Conservation (phyloP, 2,888 invertebrate genomes). For the Brenthis hecate region DNA sequence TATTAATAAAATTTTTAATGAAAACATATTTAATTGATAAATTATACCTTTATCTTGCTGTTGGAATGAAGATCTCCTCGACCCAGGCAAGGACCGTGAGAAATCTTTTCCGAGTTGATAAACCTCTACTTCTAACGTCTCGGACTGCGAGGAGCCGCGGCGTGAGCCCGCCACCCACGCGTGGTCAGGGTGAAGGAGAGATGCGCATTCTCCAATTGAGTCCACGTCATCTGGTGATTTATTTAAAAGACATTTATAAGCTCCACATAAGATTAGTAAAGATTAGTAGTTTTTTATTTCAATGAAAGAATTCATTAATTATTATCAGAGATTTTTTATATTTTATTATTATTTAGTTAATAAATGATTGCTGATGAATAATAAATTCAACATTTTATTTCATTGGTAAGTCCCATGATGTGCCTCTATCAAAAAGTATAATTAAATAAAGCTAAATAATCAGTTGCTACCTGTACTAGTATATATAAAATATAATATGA, state of each 20-base stretch:
- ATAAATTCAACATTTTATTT: too few relatives aligned
- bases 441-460: too few relatives aligned
- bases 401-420: too few relatives aligned
- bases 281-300: neutral
- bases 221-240: conserved; percentile 84
- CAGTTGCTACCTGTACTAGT: too few relatives aligned
- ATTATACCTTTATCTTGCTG: conserved; percentile 82
- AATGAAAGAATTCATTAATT: neutral
- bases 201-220: conserved; percentile 88
- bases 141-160: conserved; percentile 94
- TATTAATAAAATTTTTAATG: neutral
- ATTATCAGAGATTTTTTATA: neutral
- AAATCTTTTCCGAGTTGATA: conserved; percentile 93
- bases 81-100: conserved; percentile 92
- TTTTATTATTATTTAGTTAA: too few relatives aligned
- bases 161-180: conserved; percentile 90
- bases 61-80: conserved; percentile 92
- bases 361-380: too few relatives aligned
- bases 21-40: conserved; percentile 19
- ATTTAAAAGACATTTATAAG: conserved; percentile 24
- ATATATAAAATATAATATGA: neutral
- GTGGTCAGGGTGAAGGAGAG: conserved; percentile 92
- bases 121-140: conserved; percentile 91
- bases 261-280: conserved; percentile 6
- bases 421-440: too few relatives aligned